Base-by-base conservation (phyloP, 2,888 invertebrate species). In the Gymnosoma rotundatum region DNA sequence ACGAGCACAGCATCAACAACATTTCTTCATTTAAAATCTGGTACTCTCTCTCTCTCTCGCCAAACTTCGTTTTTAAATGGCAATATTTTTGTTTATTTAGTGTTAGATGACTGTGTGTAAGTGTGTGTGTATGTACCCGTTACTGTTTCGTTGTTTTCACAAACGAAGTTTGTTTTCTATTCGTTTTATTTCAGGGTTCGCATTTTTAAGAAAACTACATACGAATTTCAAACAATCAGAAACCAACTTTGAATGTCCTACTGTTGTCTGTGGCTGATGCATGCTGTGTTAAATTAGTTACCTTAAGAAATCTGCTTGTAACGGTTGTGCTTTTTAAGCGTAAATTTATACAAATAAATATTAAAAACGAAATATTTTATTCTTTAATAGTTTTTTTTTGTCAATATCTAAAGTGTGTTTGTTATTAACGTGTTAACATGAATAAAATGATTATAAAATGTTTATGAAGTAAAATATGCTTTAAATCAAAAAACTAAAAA, bases 231-330 rank as follows among this genome's bases (percentile, higher is more conserved):
- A 9, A 63, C 56, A 58, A 0, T n/a, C 61, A 61, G 18, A 56
- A 48, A 58, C 14, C 60, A 21, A 64, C 45, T 54, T 64, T 54
- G 16, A 67, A 42, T 67, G 45, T 75, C 25, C 25, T 38, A 52
- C 63, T 72, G 72, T 72, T 73, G 52, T 61, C 50, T 73, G 52
- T 73, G 67, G 38, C 61, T 52, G 48, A 54, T 69, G 72, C 60
- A 80, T 69, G 81, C 75, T 83, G 72, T 74, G 64, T 38, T 63
- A 74, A 80, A 78, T 84, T 84, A 84, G 84, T 84, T 70, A 84
- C 69, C 76, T 84, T 70, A 81, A 70, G 74, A 78, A 81, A 74
- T 78, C 78, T 69, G 78, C 81, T 84, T 58, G 84, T 50, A 81
- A 84, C 84, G 84, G 84, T 84, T 84, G 84, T 84, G 58, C 60